phyloP scores from a whole-genome alignment of 2,888 invertebrate species.

The Stenodera caucasica region DNA sequence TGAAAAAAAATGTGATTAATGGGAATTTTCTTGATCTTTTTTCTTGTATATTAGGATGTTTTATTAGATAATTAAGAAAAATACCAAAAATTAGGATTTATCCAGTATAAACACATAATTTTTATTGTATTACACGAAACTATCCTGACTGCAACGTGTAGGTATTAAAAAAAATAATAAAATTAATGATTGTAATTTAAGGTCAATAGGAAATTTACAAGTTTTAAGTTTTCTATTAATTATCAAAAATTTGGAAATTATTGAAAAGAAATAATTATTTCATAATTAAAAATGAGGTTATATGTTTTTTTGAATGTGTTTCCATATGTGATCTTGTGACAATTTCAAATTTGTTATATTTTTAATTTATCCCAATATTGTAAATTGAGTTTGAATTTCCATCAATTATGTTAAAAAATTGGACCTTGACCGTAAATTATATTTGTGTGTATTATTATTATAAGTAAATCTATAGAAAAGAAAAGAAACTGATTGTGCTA shows the following conservation, averaged over 20 bases:
- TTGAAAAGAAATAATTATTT: background rate
- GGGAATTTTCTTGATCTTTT: no score
- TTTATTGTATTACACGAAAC: background rate
- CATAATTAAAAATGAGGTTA: background rate
- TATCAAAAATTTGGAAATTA: background rate
- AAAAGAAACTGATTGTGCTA: background rate
- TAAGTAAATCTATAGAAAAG: background rate
- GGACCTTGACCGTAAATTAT: no score
- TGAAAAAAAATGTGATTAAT: no score
- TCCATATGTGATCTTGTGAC: background rate
- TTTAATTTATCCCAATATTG: no score
- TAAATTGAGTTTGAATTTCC: no score
- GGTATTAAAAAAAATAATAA: background rate
- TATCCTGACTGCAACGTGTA: no score
- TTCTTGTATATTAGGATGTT: background rate
- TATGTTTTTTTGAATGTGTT: no score
- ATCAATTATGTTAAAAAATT: no score
- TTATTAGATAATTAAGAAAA: background rate
- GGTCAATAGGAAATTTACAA: slow-evolving; percentile 1
- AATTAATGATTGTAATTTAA: background rate
- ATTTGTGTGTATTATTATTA: no score
- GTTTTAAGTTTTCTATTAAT: background rate
- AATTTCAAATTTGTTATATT: background rate
- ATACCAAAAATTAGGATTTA: background rate
- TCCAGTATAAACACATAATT: background rate